Base-by-base conservation (phyloP, 2,888 invertebrate genomes). In the Pterostichus niger region DNA sequence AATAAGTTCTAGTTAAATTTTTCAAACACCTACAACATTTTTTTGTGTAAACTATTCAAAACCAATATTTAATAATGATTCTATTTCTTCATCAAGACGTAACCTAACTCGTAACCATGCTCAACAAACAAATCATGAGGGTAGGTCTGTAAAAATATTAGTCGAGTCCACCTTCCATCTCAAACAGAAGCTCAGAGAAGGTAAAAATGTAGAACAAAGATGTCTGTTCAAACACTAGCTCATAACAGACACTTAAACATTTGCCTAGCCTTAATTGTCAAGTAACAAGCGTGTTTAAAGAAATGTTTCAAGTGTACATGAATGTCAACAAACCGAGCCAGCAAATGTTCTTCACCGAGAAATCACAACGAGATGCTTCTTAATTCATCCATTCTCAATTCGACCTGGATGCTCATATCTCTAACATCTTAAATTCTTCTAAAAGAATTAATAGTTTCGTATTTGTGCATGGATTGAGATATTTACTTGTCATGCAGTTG, bases 241-340 rank as follows among this genome's bases (percentile, higher is more conserved):
- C 81, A 81, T 81, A 81, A 81, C 68, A 81, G 44, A 71, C 44
- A 56, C 71, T 81, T 71, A 81, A 81, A 81, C 71, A 81, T 81
- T 81, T 81, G 73, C 81, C 81, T 81, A 81, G 81, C 81, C 81
- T 81, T 81, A 81, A 81, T 81, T 81, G 81, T 81, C 71, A 81
- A 81, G 81, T 73, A 71, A 54, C 73, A 73, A 73, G 73, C 68
- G 54, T 68, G 73, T 59, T 59, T 61, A 61, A 78, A 56, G 61
- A 78, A 78, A 78, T 78, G 78, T 78, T 78, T 78, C 78, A 33
- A 78, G 78, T 35, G 54, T 56, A n/a, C 15, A 15, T 9, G 49
- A 44, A 61, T 78, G 78, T 78, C 78, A 78, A 78, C 61, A 78
- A 49, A 49, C 46, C 49, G 31, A 73, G 6, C n/a, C 13, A 24